Evolutionary conservation across 2,888 invertebrate species (phyloP), one percentile per base, ranked within the genome.

Genomic region (Amphipyra tragopoginis): DNA sequence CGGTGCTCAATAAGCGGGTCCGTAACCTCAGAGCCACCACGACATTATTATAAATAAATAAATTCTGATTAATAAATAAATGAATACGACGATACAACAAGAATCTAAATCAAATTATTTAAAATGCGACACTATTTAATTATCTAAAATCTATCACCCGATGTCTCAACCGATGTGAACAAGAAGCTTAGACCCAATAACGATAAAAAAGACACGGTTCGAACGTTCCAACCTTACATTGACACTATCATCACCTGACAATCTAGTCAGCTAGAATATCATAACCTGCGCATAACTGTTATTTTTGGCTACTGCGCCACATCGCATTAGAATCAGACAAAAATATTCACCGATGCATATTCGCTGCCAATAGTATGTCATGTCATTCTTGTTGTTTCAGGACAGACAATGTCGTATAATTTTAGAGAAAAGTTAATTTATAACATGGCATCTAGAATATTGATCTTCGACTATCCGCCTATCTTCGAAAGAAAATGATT

Each of bases 261-360:
- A 63, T 48, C 34, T 50, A 42, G 38, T n/a, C 43, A 26, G 33
- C 15, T 15, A 53, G 42, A 59, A 75, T 63, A 77, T 60, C 61
- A 61, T 72, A 71, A 75, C 38, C 55, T 50, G 33, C 7, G 14
- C 13, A 43, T 50, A 8, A 51, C 9, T 44, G 50, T 54, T 75
- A 70, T 71, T 70, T 70, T 63, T 70, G 33, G 71, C 78, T n/a
- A 39, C 68, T 10, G n/a, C 57, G 47, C 60, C 44, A 29, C 13
- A 50, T 42, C 54, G 48, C 43, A 13, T 59, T 47, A 47, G 11
- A 43, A 67, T 55, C 48, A 13, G 7, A 63, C 78, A 70, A 75
- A 77, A 77, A 77, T 65, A 75, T 65, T 60, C 15, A 5, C 7
- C 40, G 21, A 11, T 70, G 65, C 72, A 65, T 57, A 49, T 38